Evolutionary conservation across 2,888 invertebrate genomes (phyloP).

Genomic region (Meta bourneti): DNA sequence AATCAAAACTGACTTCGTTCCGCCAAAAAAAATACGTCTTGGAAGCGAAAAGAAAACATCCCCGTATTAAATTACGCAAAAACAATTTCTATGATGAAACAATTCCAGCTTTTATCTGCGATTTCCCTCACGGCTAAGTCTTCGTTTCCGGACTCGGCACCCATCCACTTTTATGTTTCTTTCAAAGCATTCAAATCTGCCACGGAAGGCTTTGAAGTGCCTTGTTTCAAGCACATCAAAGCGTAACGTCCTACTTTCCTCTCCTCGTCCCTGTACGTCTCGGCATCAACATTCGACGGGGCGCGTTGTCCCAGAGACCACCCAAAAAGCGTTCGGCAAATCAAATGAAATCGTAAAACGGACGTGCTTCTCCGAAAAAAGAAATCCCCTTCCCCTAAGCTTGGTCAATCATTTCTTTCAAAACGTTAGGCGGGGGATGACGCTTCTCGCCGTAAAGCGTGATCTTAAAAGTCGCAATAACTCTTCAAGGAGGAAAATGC

Average conservation of each 20-base stretch:
- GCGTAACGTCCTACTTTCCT: not conserved
- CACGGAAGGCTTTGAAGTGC: slow-evolving; percentile 22
- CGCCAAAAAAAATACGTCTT: no score
- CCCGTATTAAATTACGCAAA: no score
- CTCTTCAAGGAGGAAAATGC: not conserved
- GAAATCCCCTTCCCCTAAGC: not conserved
- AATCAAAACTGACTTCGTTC: no score
- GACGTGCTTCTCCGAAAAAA: not conserved
- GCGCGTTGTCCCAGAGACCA: not conserved
- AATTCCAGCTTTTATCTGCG: no score
- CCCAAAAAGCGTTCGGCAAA: slow-evolving; percentile 43
- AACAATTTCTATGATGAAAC: no score
- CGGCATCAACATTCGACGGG: no score
- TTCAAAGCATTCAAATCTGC: slow-evolving; percentile 28
- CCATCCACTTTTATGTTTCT: not conserved
- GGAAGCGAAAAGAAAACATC: no score
- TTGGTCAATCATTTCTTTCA: not conserved
- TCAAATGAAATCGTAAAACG: slow-evolving; percentile 41
- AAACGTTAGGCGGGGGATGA: not conserved
- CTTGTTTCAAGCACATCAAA: slow-evolving; percentile 58
- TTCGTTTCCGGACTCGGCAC: slow-evolving; percentile 16
- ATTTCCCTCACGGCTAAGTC: not conserved
- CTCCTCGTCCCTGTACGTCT: not conserved
- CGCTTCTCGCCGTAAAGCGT: not conserved
- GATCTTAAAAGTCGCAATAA: not conserved